phyloP scores from a whole-genome alignment of 2,888 invertebrate genomes.

The Drosophila rubida region DNA sequence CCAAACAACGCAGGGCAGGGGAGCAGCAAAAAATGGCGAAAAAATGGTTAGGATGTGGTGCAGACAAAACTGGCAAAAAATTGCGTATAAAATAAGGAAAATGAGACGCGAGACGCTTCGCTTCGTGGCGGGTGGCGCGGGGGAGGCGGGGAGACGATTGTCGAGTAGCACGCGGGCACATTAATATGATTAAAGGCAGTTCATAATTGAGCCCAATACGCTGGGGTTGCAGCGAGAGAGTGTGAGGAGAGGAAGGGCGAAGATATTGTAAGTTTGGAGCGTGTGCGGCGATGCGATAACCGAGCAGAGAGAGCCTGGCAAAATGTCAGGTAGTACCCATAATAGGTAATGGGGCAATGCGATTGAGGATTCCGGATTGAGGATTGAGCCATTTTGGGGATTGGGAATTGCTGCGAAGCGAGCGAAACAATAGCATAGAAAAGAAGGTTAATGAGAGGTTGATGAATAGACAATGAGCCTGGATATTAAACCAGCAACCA shows the following conservation, averaged over 20 bases:
- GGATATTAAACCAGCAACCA: constrained; percentile 21
- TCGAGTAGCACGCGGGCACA: constrained; percentile 35
- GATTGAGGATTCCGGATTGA: constrained; percentile 1
- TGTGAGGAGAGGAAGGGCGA: background rate
- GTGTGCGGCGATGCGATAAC: constrained; percentile 67
- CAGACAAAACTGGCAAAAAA: constrained; percentile 20
- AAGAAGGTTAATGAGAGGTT: constrained; percentile 49
- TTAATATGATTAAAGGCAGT: constrained; percentile 78
- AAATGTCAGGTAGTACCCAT: constrained; percentile 51
- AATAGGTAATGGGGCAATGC: constrained; percentile 42
- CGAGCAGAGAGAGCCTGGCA: constrained; percentile 25
- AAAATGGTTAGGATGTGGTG: too few relatives aligned
- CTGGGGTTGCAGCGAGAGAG: constrained; percentile 1
- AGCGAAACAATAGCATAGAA: constrained; percentile 38
- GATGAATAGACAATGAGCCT: constrained; percentile 55
- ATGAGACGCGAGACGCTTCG: constrained; percentile 60
- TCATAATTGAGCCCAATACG: constrained; percentile 71
- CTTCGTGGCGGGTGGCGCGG: constrained; percentile 1
- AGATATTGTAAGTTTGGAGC: constrained; percentile 24
- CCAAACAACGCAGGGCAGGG: constrained; percentile 30
- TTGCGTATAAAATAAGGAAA: constrained; percentile 58
- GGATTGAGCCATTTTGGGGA: background rate
- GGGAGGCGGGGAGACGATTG: background rate
- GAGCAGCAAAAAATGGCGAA: constrained; percentile 16
- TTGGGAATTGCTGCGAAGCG: background rate